Evolutionary conservation across 1,140 invertebrate species (phyloP).

Genomic region (Euura lappo): DNA sequence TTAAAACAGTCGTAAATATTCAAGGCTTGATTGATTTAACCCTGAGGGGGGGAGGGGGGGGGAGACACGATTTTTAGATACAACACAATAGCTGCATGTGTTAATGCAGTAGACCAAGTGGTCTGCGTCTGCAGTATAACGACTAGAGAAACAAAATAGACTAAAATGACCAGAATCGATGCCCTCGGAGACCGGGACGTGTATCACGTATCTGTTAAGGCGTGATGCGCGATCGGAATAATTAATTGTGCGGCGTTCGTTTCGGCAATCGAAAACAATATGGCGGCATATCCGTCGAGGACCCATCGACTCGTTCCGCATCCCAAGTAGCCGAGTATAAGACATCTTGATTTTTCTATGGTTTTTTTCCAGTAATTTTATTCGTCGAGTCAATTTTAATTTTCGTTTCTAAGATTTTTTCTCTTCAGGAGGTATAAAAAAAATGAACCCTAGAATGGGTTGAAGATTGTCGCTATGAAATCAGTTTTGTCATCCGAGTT

Average conservation of each 20-base stretch:
- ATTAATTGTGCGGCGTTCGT: constrained; percentile 5
- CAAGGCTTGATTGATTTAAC: not conserved
- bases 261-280: constrained; percentile 7
- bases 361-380: too few relatives aligned
- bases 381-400: too few relatives aligned
- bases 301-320: not conserved
- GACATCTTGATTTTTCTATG: not conserved
- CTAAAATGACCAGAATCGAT: not conserved
- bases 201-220: not conserved
- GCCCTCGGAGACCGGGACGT: not conserved
- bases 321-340: not conserved
- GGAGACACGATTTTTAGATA: too few relatives aligned
- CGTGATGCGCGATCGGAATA: not conserved
- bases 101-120: too few relatives aligned
- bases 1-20: not conserved
- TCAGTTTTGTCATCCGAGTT: too few relatives aligned
- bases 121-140: not conserved
- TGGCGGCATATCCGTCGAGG: constrained; percentile 1
- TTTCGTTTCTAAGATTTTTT: too few relatives aligned
- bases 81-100: too few relatives aligned
- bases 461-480: too few relatives aligned
- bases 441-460: too few relatives aligned
- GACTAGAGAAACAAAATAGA: not conserved
- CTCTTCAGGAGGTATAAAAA: too few relatives aligned
- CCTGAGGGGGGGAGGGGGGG: too few relatives aligned